phyloP scores from a whole-genome alignment of 2,797 vertebrate genomes.

The Sebastes melanostomus region DNA sequence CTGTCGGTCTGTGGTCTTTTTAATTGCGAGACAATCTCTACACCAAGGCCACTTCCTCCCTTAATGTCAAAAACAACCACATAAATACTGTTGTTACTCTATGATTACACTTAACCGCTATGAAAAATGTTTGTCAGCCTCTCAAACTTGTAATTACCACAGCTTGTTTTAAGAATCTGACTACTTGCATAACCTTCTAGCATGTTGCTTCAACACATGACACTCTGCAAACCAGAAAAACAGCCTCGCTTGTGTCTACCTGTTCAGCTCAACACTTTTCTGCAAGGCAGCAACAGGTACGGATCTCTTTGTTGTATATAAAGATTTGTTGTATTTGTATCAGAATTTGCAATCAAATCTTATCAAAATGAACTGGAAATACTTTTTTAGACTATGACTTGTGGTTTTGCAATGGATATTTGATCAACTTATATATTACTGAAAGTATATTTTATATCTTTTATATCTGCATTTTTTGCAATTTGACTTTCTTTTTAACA shows the following conservation, averaged over 20 bases:
- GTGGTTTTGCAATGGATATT: background rate
- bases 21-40: background rate
- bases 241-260: background rate
- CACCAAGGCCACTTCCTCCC: background rate
- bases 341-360: background rate
- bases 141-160: background rate
- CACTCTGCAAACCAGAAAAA: slow-evolving; percentile 15
- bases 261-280: background rate
- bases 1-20: background rate
- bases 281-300: slow-evolving; percentile 1
- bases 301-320: background rate
- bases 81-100: background rate
- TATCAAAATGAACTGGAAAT: background rate
- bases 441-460: background rate
- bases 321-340: background rate
- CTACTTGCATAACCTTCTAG: background rate
- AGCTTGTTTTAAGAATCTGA: background rate
- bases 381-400: background rate
- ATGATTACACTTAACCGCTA: background rate
- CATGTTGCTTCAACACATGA: background rate
- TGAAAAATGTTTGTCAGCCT: background rate
- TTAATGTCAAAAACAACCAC: background rate
- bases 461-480: background rate
- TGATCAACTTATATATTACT: background rate
- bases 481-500: too few species aligned